These are phyloP conservation scores for Acronicta aceris DNA, from an alignment of 2,888 invertebrate species.

Conservation along the genomic window DNA sequence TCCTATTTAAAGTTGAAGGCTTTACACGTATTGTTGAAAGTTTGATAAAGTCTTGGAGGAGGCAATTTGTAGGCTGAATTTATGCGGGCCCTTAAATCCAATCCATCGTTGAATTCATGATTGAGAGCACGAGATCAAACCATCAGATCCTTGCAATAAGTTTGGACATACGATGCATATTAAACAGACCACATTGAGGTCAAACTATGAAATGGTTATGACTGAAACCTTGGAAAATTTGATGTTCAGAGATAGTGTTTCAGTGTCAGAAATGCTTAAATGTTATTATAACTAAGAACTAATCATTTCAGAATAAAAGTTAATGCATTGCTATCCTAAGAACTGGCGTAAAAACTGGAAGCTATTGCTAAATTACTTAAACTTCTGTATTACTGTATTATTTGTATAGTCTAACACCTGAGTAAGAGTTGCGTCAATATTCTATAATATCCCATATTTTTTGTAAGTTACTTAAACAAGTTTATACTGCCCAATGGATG, in stretches of 20 bases:
- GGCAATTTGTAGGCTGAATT: slow-evolving; percentile 63
- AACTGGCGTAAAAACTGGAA: too few relatives aligned
- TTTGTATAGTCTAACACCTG: too few relatives aligned
- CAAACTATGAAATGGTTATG: slow-evolving; percentile 15
- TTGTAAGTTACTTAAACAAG: too few relatives aligned
- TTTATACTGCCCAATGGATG: not conserved
- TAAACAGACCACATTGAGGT: slow-evolving; percentile 48
- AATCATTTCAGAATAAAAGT: too few relatives aligned
- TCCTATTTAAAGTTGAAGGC: slow-evolving; percentile 53
- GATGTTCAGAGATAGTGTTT: slow-evolving; percentile 14
- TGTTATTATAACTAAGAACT: too few relatives aligned
- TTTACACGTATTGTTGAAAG: slow-evolving; percentile 62
- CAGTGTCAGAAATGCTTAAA: too few relatives aligned
- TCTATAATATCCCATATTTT: too few relatives aligned
- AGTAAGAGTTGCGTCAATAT: too few relatives aligned
- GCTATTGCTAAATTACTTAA: too few relatives aligned
- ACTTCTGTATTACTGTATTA: too few relatives aligned
- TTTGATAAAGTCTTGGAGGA: slow-evolving; percentile 59
- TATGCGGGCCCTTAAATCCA: slow-evolving; percentile 66
- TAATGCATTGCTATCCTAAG: too few relatives aligned
- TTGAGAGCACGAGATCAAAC: slow-evolving; percentile 64
- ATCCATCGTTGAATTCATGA: slow-evolving; percentile 69
- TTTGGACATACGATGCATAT: slow-evolving; percentile 59
- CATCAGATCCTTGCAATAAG: slow-evolving; percentile 15
- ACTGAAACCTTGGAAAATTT: slow-evolving; percentile 15